Evolutionary conservation across 2,113 vertebrate species (phyloP).

Genomic region (Pagrus major): DNA sequence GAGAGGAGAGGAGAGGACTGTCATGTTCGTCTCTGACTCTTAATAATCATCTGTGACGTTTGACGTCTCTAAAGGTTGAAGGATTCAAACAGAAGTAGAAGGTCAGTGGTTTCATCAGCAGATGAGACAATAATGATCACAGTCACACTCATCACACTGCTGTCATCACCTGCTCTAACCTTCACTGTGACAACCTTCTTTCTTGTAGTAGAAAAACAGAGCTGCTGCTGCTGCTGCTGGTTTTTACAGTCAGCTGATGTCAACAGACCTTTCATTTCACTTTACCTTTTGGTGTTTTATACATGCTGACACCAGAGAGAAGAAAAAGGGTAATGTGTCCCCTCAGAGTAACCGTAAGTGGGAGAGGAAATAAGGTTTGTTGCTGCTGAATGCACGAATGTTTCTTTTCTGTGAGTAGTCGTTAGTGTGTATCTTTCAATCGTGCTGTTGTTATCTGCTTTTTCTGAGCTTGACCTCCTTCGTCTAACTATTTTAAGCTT

Average conservation of each 20-base stretch:
- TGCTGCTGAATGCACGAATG: too few species aligned
- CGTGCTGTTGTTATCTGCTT: too few species aligned
- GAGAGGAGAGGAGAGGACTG: not conserved
- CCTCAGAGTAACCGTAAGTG: too few species aligned
- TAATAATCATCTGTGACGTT: not conserved
- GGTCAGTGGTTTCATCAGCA: constrained; percentile 19
- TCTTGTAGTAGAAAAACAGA: not conserved
- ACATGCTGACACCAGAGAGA: too few species aligned
- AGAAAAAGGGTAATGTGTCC: too few species aligned
- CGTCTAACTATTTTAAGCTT: too few species aligned
- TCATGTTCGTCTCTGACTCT: not conserved
- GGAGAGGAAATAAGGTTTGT: too few species aligned
- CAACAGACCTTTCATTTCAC: too few species aligned
- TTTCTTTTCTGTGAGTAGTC: too few species aligned
- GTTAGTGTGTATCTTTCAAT: too few species aligned
- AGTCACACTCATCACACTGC: not conserved
- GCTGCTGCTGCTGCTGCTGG: not conserved
- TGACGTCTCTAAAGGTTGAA: constrained; percentile 8
- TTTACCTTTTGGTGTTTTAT: too few species aligned
- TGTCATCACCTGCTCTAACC: constrained; percentile 19
- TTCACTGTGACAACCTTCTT: not conserved
- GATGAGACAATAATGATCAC: not conserved
- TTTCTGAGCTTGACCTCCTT: too few species aligned
- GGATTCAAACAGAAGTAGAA: constrained; percentile 1
- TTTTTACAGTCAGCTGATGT: not conserved